phyloP scores from a whole-genome alignment of 2,797 vertebrate genomes.

The Scomberomorus guttatus region DNA sequence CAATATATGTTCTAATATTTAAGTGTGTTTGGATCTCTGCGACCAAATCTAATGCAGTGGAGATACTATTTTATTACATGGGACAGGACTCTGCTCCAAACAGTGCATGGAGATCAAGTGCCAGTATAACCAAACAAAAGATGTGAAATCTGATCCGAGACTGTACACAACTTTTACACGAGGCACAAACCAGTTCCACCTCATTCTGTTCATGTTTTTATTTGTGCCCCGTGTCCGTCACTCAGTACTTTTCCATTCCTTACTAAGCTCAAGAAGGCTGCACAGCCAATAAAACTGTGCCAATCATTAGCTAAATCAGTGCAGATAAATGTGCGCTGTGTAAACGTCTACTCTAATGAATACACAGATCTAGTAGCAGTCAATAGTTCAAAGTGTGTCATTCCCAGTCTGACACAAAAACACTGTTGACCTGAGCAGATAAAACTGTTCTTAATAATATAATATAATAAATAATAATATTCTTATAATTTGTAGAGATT shows the following conservation, averaged over 20 bases:
- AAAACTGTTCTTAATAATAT: neutral
- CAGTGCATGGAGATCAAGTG: neutral
- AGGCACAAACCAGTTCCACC: slow-evolving; percentile 65
- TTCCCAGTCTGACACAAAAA: slow-evolving; percentile 8
- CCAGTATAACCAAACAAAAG: slow-evolving; percentile 31
- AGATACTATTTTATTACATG: neutral
- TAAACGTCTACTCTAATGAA: slow-evolving; percentile 1
- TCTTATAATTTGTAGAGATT: neutral
- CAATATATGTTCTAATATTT: neutral
- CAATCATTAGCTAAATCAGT: slow-evolving; percentile 44
- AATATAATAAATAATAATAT: neutral
- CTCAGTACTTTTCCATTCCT: slow-evolving; percentile 70
- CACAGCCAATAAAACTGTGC: slow-evolving; percentile 32
- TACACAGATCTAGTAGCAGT: neutral
- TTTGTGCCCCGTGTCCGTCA: slow-evolving; percentile 1
- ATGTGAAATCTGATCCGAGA: slow-evolving; percentile 47
- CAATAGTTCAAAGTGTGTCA: slow-evolving; percentile 11
- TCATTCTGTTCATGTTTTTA: slow-evolving; percentile 63
- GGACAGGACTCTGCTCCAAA: neutral
- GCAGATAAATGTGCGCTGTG: slow-evolving; percentile 11
- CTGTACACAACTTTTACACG: slow-evolving; percentile 26
- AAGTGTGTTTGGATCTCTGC: neutral
- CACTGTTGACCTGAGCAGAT: neutral
- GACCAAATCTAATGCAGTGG: neutral
- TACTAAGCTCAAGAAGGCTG: slow-evolving; percentile 8